Base-by-base conservation (phyloP, 2,888 invertebrate genomes). In the Diadromus collaris region DNA sequence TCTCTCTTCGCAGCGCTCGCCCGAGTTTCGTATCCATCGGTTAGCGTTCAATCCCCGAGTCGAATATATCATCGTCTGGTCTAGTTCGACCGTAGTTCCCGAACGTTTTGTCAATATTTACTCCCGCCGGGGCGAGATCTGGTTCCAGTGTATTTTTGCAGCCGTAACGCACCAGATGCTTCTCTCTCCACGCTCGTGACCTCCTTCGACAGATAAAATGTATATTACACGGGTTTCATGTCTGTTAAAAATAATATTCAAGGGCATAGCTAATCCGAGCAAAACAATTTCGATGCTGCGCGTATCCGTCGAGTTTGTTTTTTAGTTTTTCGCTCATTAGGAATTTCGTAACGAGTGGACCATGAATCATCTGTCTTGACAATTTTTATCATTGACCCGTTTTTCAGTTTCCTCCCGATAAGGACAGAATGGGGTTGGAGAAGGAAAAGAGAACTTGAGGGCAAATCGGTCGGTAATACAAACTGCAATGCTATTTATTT, bases 21-120 rank as follows among this genome's bases (percentile, higher is more conserved):
- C 24, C 16, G 38, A 2, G 38, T 41, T 58, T 29, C 51, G 16
- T 44, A 29, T 46, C 32, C 7, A 7, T 24, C 46, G 29, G 13
- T 6, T 13, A 60, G 46, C 46, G 32, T 24, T 46, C 48, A 48
- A 38, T 27, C 38, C 21, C 5, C 21, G 13, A 38, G n/a, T 48
- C 41, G 58, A 58, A 38, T 38, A 41, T 44, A 76, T 58, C 48
- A 27, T 46, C 24, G 51, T 63, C 44, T 56, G 51, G 51, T 44
- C 51, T 21, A 24, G 38, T 44, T 32, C 34, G 16, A 3, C 48
- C 9, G 13, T 56, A 44, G 76, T 41, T 64, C 48, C 46, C 76
- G 58, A 76, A 70, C 64, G 64, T 41, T 70, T 70, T 38, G 56
- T 70, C 64, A 76, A 76, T 76, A 76, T 76, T 76, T 76, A 69